phyloP scores from a whole-genome alignment of 2,797 vertebrate species.

The Hirundo rustica region DNA sequence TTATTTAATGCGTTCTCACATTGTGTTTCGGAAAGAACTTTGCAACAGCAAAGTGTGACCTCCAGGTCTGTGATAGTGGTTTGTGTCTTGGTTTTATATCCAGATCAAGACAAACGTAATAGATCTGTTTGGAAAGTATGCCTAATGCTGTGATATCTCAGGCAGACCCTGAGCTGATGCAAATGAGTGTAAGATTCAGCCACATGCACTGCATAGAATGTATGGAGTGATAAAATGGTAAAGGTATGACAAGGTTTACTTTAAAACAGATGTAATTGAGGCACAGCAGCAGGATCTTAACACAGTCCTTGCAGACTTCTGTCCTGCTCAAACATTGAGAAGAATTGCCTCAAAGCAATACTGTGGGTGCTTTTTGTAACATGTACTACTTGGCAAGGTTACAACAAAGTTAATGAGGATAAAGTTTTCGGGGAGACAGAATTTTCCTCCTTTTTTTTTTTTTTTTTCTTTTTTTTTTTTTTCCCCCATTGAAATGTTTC shows the following conservation, averaged over 20 bases:
- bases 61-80: not conserved
- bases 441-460: no score
- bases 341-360: not conserved
- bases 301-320: not conserved
- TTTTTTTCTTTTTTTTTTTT: not conserved
- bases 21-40: not conserved
- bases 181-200: not conserved
- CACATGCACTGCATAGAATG: not conserved
- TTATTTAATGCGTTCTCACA: not conserved
- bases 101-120: not conserved
- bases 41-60: not conserved
- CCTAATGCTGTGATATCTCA: not conserved
- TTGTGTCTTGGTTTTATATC: not conserved
- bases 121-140: not conserved
- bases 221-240: not conserved
- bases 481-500: not conserved
- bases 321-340: not conserved
- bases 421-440: not conserved
- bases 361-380: not conserved
- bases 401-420: fast-evolving
- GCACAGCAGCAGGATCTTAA: not conserved
- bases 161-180: not conserved
- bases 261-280: not conserved
- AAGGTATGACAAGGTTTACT: not conserved
- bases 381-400: not conserved